These are phyloP conservation scores for Sisyra nigra DNA, from an alignment of 2,888 invertebrate species.

Conservation along the genomic window DNA sequence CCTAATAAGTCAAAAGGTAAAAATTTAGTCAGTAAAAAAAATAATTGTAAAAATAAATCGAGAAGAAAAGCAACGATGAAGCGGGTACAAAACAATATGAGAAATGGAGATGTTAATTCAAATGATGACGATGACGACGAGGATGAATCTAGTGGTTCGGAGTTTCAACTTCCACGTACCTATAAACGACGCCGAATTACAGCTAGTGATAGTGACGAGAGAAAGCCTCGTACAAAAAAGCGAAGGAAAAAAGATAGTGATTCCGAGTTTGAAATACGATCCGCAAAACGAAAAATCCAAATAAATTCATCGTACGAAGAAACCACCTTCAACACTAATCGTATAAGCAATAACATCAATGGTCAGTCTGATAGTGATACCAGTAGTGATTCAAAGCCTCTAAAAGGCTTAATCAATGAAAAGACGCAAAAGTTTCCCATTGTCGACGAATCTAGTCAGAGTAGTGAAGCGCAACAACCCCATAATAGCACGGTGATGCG, in stretches of 20 bases:
- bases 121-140: conserved; percentile 20
- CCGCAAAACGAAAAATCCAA: conserved; percentile 6
- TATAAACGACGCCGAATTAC: conserved; percentile 12
- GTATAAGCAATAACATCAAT: not conserved
- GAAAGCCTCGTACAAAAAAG: conserved; percentile 17
- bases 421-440: conserved; percentile 8
- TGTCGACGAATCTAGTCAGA: conserved; percentile 14
- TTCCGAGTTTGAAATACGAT: conserved; percentile 8
- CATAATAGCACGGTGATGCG: not conserved
- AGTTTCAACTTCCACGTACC: conserved; percentile 8
- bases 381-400: not conserved
- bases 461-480: conserved; percentile 7
- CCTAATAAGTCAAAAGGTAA: conserved; percentile 26
- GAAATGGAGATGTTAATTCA: conserved; percentile 11
- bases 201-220: conserved; percentile 7
- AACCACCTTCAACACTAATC: not conserved
- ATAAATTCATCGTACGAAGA: not conserved
- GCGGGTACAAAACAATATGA: conserved; percentile 11
- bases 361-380: not conserved
- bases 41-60: conserved; percentile 14
- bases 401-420: not conserved
- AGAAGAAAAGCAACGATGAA: conserved; percentile 15
- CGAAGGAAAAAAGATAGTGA: conserved; percentile 11
- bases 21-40: conserved; percentile 19
- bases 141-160: conserved; percentile 11